Percentiles rank a stretch among this genome's conserved stretches.
phyloP scores from a whole-genome alignment of 2,888 invertebrate species.

The Itoplectis maculator region DNA sequence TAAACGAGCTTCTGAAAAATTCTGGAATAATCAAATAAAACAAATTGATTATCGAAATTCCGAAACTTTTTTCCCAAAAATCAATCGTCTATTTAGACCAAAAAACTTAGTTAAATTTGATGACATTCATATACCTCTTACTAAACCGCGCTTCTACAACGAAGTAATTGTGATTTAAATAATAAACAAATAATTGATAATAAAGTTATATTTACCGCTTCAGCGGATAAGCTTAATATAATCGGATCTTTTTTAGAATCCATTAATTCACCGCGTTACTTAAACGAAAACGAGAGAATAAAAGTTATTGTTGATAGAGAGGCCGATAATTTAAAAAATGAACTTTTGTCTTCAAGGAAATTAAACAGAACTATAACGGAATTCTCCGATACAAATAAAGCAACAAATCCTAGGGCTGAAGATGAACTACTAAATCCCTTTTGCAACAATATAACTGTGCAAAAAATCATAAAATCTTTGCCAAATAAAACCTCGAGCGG shows the following conservation, averaged over 20 bases:
- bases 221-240: not conserved
- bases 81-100: not conserved
- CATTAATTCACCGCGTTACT: conserved; percentile 25
- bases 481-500: conserved; percentile 63
- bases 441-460: not conserved
- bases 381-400: conserved; percentile 34
- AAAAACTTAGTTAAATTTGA: too few species aligned
- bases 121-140: not conserved
- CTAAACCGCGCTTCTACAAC: too few species aligned
- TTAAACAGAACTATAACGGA: not conserved
- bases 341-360: not conserved
- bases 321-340: conserved; percentile 1
- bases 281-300: not conserved
- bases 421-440: conserved; percentile 19
- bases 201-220: conserved; percentile 8
- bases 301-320: not conserved
- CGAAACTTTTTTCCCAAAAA: conserved; percentile 43
- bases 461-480: conserved; percentile 6
- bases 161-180: not conserved
- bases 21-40: conserved; percentile 33
- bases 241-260: conserved; percentile 28
- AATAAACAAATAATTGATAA: not conserved
- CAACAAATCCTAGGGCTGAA: not conserved
- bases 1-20: not conserved
- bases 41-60: conserved; percentile 42